A percentile compares a stretch with the other conserved stretches of the same genome.
Conservation (phyloP, 2,888 invertebrate species). For the Acanthococcus lagerstroemiae region DNA sequence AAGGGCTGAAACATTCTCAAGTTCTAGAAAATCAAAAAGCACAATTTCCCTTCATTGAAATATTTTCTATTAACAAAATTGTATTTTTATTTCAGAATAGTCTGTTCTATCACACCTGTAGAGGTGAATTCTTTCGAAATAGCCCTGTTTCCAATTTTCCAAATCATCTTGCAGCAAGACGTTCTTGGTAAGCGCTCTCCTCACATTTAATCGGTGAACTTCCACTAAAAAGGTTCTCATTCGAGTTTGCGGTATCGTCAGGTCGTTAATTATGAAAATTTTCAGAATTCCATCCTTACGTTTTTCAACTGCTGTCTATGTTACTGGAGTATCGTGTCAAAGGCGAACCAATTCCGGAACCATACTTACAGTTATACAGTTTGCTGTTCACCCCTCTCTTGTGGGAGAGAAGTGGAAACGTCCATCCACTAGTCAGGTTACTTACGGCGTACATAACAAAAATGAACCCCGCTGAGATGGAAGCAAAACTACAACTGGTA, state of each 20-base stretch:
- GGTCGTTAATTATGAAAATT: too few species aligned
- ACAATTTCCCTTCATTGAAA: too few species aligned
- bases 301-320: slow-evolving; percentile 91
- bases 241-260: too few species aligned
- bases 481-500: slow-evolving; percentile 51
- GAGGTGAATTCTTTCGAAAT: slow-evolving; percentile 83
- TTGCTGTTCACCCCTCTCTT: slow-evolving; percentile 79
- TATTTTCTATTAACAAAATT: too few species aligned
- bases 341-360: slow-evolving; percentile 55
- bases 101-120: slow-evolving; percentile 67
- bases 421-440: slow-evolving; percentile 84
- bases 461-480: slow-evolving; percentile 42
- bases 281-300: slow-evolving; percentile 91
- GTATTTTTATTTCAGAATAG: slow-evolving; percentile 54
- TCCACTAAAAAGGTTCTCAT: too few species aligned
- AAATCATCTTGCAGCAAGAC: slow-evolving; percentile 87
- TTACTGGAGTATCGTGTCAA: slow-evolving; percentile 65
- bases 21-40: too few species aligned
- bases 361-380: slow-evolving; percentile 82
- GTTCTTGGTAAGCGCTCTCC: slow-evolving; percentile 62
- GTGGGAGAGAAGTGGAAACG: slow-evolving; percentile 90
- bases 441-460: slow-evolving; percentile 74
- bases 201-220: too few species aligned
- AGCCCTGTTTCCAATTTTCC: slow-evolving; percentile 88
- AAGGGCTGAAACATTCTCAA: too few species aligned